Base-by-base conservation (phyloP, 2,888 invertebrate genomes). In the Tinea semifulvella region DNA sequence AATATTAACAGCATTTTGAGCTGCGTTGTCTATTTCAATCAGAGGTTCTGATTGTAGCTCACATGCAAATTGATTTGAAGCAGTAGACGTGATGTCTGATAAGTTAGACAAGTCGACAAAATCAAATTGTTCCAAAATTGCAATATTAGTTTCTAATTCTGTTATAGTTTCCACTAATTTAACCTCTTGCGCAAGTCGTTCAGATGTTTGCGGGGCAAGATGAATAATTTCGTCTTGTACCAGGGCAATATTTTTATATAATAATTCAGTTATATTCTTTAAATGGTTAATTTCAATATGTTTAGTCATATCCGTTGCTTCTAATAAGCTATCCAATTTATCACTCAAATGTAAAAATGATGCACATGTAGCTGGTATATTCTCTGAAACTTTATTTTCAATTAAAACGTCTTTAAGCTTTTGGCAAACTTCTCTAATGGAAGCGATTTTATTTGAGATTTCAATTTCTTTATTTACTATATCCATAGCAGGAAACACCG, bases 101-200 rank as follows among this genome's bases (percentile, higher is more conserved):
- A 55, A 57, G 47, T 57, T 55, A 10, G 69, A 64, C 31, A 76
- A 54, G 45, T 75, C 67, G 6, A 79, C 58, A 46, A 75, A 72
- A 48, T 74, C 64, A 53, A 63, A 69, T 50, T 74, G 63, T 55
- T 75, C 67, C 44, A 77, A 55, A 1, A 67, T 64, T 38, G 70
- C 72, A 50, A 77, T 71, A 49, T 63, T 69, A 13, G 52, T 66
- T 55, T 77, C 68, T 10, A 80, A 57, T 48, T 73, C 67, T 48
- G 64, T 60, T 38, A 79, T 56, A 7, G 61, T 58, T 52, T 74
- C 61, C 45, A 77, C 64, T 11, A 79, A 52, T 49, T 63, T 63
- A 19, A 65, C 67, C 55, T 73, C 73, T 49, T 65, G 57, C 1
- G 58, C 56, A 35, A 66, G 51, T 45, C 55, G 57, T 17, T 61